Percentiles rank a stretch among this genome's conserved stretches.
phyloP scores from a whole-genome alignment of 1,140 invertebrate species.

The Psix sp. region DNA sequence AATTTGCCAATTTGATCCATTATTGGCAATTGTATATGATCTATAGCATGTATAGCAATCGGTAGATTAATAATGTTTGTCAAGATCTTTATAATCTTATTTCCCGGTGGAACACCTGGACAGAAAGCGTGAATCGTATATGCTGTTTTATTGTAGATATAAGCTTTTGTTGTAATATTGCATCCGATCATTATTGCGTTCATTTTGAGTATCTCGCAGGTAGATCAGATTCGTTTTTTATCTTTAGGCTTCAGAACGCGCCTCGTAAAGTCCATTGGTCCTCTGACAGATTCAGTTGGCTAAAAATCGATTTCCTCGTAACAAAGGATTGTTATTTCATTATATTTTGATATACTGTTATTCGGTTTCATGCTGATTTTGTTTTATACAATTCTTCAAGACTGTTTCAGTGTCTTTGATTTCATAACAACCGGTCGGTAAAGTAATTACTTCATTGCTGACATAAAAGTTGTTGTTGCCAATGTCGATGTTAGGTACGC shows the following conservation, averaged over 20 bases:
- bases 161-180: slow-evolving; percentile 56
- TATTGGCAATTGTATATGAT: slow-evolving; percentile 27
- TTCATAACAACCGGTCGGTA: slow-evolving; percentile 32
- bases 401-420: slow-evolving; percentile 34
- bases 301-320: slow-evolving; percentile 39
- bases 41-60: slow-evolving; percentile 10
- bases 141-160: slow-evolving; percentile 35
- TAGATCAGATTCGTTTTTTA: slow-evolving; percentile 41
- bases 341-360: slow-evolving; percentile 42
- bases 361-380: slow-evolving; percentile 39
- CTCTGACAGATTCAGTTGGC: slow-evolving; percentile 24
- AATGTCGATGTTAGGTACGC: slow-evolving; percentile 13
- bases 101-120: background rate
- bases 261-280: slow-evolving; percentile 37
- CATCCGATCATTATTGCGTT: slow-evolving; percentile 57
- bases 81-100: slow-evolving; percentile 7
- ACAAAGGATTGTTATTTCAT: slow-evolving; percentile 34
- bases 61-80: slow-evolving; percentile 34
- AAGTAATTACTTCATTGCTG: background rate
- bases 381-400: slow-evolving; percentile 28
- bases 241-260: slow-evolving; percentile 19
- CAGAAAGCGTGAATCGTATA: slow-evolving; percentile 40
- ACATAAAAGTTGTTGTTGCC: slow-evolving; percentile 24
- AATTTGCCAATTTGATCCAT: slow-evolving; percentile 36
- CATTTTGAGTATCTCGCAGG: slow-evolving; percentile 55